Conservation (phyloP, 2,113 vertebrate genomes). For the Oreochromis spilurus region DNA sequence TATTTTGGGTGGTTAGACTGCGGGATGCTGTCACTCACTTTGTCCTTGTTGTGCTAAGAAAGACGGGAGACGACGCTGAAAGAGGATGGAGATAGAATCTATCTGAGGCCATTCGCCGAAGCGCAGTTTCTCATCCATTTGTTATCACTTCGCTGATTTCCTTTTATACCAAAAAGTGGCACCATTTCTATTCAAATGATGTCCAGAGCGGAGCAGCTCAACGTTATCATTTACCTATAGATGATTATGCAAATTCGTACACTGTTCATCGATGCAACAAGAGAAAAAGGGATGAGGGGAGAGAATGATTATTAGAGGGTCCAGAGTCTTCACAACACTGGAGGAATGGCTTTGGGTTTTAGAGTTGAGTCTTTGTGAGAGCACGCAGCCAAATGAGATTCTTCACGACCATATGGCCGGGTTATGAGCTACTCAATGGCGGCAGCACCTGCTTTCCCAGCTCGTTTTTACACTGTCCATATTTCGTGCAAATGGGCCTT, state of each 20-base stretch:
- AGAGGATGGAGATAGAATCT: conserved; percentile 2
- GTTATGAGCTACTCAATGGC: conserved; percentile 49
- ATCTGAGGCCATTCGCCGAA: background rate
- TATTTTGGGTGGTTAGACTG: conserved; percentile 56
- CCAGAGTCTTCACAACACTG: conserved; percentile 16
- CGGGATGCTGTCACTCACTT: conserved; percentile 19
- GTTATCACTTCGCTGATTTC: conserved; percentile 34
- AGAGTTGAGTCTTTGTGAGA: conserved; percentile 27
- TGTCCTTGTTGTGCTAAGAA: background rate
- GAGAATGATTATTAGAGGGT: conserved; percentile 19
- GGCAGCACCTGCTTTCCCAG: conserved; percentile 46
- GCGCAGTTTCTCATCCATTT: conserved; percentile 19
- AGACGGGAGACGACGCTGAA: background rate
- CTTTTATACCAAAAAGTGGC: conserved; percentile 32
- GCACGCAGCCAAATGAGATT: conserved; percentile 46
- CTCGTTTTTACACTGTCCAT: conserved; percentile 54
- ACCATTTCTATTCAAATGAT: conserved; percentile 65
- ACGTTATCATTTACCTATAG: conserved; percentile 46
- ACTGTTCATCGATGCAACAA: conserved; percentile 41
- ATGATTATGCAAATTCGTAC: conserved; percentile 58
- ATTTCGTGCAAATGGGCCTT: conserved; percentile 66
- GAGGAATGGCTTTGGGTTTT: conserved; percentile 14
- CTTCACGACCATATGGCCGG: conserved; percentile 28
- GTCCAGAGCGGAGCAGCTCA: conserved; percentile 16
- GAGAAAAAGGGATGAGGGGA: background rate